A percentile compares a stretch with the other conserved stretches of the same genome.
These are phyloP conservation scores for Sebastes glaucus DNA, from an alignment of 2,797 vertebrate genomes.

Conservation along the genomic window DNA sequence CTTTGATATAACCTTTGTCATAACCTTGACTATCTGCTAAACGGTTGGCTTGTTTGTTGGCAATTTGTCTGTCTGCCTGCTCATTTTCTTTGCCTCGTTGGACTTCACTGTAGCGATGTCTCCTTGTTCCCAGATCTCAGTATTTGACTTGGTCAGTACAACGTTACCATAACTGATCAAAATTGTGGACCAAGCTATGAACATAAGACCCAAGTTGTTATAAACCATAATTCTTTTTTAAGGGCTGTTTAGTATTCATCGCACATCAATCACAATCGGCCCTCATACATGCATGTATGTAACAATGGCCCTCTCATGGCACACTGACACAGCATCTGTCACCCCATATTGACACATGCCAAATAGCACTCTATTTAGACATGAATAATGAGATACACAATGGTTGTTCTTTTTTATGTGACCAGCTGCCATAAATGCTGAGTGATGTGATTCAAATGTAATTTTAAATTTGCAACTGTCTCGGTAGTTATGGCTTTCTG, in stretches of 20 bases:
- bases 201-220: neutral
- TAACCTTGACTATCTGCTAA: neutral
- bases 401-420: conserved; percentile 11
- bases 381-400: conserved; percentile 41
- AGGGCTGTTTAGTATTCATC: neutral
- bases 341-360: conserved; percentile 34
- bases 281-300: neutral
- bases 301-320: conserved; percentile 37
- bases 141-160: neutral
- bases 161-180: neutral
- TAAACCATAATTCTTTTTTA: neutral
- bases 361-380: conserved; percentile 31
- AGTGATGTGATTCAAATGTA: neutral
- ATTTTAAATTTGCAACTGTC: neutral
- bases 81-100: neutral
- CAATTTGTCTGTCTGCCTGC: no score
- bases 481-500: neutral
- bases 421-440: conserved; percentile 20
- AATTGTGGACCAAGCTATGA: neutral
- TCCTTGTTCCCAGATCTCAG: neutral
- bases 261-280: neutral
- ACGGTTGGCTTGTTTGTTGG: no score
- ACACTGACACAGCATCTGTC: conserved; percentile 58
- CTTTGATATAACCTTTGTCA: neutral
- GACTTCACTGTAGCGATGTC: neutral